Evolutionary conservation across 2,797 vertebrate species (phyloP), one percentile per base, ranked within the genome.

Genomic region (Protonibea diacanthus): DNA sequence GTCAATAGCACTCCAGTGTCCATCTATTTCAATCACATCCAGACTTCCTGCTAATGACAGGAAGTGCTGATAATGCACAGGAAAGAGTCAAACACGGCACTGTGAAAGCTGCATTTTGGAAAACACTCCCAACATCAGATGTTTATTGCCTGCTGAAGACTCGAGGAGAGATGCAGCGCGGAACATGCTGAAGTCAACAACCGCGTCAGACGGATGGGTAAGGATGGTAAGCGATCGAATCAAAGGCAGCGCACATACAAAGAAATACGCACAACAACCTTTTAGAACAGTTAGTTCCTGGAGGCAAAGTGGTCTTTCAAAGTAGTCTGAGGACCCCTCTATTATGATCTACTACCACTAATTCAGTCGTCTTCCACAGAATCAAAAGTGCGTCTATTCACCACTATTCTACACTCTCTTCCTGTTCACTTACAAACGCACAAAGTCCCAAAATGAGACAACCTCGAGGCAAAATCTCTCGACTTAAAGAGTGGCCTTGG

Each of bases 31-130:
- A 86, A 81, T 82, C 83, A 81, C 71, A 62, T 81, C 72, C 75
- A 74, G 63, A 83, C 84, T 66, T 85, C 76, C 76, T 60, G 78
- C 74, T 86, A 89, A 91, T 88, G 81, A 90, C 87, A 89, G 81
- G 90, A 93, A 89, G 86, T 85, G 74, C 83, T 78, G 83, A 86
- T 77, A 88, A 86, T 86, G 83, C 80, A 88, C 76, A 80, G 75
- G 75, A 89, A 81, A 27, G 13, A 83, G 68, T 76, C 29, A 20
- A 27, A 20, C 21, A 20, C 15, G 33, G 21, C 29, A 40, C 12
- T 6, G 40, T 23, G 12, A 73, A 38, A 40, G 61, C 51, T 40
- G 42, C 48, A 45, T 74, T 86, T 82, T 57, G 58, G 57, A 73
- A 74, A 79, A 83, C 6, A 18, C 21, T 77, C 18, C 7, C 25